These are phyloP conservation scores for Antheraea yamamai DNA, from an alignment of 2,888 invertebrate genomes.

Conservation along the genomic window DNA sequence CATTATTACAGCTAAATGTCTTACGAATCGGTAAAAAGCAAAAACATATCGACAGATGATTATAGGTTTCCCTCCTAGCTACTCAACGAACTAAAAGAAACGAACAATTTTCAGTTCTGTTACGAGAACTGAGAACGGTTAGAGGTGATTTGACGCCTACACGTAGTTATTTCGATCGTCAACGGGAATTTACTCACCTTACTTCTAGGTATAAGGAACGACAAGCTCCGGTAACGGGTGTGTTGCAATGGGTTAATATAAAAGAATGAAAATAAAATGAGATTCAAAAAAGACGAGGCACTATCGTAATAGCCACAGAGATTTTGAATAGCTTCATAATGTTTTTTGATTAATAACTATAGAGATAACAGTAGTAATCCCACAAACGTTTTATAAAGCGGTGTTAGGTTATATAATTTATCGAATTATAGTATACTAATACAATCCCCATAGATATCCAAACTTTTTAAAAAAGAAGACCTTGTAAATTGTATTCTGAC, in stretches of 20 bases:
- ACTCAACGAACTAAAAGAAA: slow-evolving; percentile 1
- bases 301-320: not conserved
- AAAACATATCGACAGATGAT: not conserved
- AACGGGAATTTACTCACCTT: slow-evolving; percentile 52
- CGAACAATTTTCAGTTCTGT: slow-evolving; percentile 28
- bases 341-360: too few relatives aligned
- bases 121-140: slow-evolving; percentile 30
- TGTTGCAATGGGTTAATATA: slow-evolving; percentile 2
- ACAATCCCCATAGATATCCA: too few relatives aligned
- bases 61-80: not conserved
- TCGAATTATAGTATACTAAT: too few relatives aligned
- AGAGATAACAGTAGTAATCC: too few relatives aligned
- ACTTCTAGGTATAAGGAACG: slow-evolving; percentile 18
- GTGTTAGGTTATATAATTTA: too few relatives aligned
- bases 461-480: too few relatives aligned
- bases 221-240: slow-evolving; percentile 14
- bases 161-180: slow-evolving; percentile 44
- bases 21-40: not conserved
- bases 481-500: too few relatives aligned
- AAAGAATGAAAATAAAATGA: not conserved
- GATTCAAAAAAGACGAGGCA: not conserved
- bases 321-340: not conserved
- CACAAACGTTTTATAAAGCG: too few relatives aligned
- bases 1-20: not conserved
- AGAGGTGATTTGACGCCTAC: slow-evolving; percentile 44